Conservation (phyloP, 1,140 invertebrate species). For the Cheumatopsyche charites region DNA sequence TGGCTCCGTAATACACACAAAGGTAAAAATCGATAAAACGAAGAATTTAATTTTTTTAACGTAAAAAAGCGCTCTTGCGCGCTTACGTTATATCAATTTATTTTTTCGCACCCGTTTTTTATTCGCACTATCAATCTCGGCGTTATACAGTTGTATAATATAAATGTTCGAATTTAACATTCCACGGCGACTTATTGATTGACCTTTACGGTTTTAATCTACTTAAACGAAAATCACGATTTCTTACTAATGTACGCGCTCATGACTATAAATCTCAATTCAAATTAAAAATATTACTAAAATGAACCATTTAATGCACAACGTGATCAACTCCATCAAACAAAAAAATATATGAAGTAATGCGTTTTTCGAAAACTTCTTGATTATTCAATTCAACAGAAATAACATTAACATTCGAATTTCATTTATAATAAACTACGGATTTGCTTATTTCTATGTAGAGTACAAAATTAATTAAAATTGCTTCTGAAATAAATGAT, state of each 20-base stretch:
- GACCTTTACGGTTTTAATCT: constrained; percentile 22
- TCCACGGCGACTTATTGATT: neutral
- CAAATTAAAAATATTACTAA: constrained; percentile 15
- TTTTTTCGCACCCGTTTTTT: neutral
- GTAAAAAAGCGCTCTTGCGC: neutral
- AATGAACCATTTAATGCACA: too few species aligned
- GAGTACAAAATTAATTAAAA: too few species aligned
- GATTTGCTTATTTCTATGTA: too few species aligned
- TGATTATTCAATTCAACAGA: too few species aligned
- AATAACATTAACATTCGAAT: too few species aligned
- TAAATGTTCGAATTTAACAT: constrained; percentile 20
- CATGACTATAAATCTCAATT: constrained; percentile 26
- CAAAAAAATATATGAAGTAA: too few species aligned
- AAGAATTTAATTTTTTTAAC: neutral
- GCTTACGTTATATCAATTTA: neutral
- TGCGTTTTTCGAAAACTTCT: too few species aligned
- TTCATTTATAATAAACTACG: too few species aligned
- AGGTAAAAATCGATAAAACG: constrained; percentile 12
- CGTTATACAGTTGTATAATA: neutral
- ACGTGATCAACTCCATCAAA: too few species aligned
- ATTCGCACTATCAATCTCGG: neutral
- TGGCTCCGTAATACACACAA: constrained; percentile 6
- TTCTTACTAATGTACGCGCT: constrained; percentile 21
- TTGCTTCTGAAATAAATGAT: too few species aligned
- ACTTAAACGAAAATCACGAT: constrained; percentile 26